These are phyloP conservation scores for Hypsopygia costalis DNA, from an alignment of 2,888 invertebrate species.

Conservation along the genomic window DNA sequence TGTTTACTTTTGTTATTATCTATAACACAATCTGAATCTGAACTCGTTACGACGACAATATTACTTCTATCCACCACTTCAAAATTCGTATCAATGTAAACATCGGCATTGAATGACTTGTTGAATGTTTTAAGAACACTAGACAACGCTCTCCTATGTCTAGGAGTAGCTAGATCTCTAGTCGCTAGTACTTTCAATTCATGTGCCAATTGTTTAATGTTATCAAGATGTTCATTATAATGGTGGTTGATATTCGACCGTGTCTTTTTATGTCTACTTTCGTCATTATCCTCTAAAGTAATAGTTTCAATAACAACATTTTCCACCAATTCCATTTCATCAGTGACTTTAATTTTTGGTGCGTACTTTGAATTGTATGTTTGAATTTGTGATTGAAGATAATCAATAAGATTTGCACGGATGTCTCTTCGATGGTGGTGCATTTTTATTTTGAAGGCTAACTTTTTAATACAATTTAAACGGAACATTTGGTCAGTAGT, in stretches of 20 bases:
- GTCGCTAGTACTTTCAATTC: conserved; percentile 43
- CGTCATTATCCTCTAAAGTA: conserved; percentile 53
- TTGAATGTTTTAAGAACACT: conserved; percentile 60
- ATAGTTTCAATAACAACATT: conserved; percentile 57
- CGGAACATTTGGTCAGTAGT: not conserved
- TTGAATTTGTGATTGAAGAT: conserved; percentile 40
- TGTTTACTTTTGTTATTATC: conserved; percentile 26
- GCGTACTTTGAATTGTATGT: conserved; percentile 54
- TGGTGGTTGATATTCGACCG: conserved; percentile 18
- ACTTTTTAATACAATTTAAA: conserved; percentile 28
- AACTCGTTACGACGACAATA: conserved; percentile 52
- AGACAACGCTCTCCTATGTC: conserved; percentile 54
- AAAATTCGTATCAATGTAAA: conserved; percentile 43
- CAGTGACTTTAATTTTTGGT: conserved; percentile 38
- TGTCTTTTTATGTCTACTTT: conserved; percentile 34
- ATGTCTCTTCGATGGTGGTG: conserved; percentile 26
- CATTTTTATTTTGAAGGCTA: conserved; percentile 37
- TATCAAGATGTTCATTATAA: conserved; percentile 43
- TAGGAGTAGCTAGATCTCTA: conserved; percentile 37
- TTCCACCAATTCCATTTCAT: conserved; percentile 36
- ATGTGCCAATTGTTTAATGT: conserved; percentile 41
- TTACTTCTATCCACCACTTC: conserved; percentile 46
- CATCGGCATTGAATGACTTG: conserved; percentile 52
- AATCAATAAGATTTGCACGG: conserved; percentile 29
- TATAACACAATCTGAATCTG: conserved; percentile 53